These are phyloP conservation scores for Lithophane ornitopus DNA, from an alignment of 2,888 invertebrate genomes.

Conservation along the genomic window DNA sequence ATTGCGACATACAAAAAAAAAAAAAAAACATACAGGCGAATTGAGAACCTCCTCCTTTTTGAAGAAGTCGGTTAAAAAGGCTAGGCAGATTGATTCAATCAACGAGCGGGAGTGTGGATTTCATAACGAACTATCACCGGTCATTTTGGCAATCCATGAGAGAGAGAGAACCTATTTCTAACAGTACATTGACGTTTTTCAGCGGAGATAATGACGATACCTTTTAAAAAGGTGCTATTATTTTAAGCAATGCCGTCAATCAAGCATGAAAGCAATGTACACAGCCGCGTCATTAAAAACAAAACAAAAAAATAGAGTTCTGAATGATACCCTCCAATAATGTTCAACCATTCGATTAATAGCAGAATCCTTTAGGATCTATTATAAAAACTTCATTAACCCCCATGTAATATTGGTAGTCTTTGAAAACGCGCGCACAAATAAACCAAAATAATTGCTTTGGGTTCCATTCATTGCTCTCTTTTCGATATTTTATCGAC, in stretches of 20 bases:
- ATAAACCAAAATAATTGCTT: slow-evolving; percentile 54
- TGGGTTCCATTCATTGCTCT: slow-evolving; percentile 27
- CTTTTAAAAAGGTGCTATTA: too few relatives aligned
- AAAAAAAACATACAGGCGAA: too few relatives aligned
- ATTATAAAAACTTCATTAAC: slow-evolving; percentile 51
- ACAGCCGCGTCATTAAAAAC: slow-evolving; percentile 3
- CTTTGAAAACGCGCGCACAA: slow-evolving; percentile 45
- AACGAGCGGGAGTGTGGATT: too few relatives aligned
- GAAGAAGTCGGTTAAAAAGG: too few relatives aligned
- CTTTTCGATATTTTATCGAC: slow-evolving; percentile 37
- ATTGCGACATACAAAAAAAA: too few relatives aligned
- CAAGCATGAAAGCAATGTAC: background rate
- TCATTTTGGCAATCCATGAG: too few relatives aligned
- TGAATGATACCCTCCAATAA: slow-evolving; percentile 11
- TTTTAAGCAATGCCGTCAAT: slow-evolving; percentile 5
- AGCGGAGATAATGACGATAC: background rate
- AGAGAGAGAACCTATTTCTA: background rate
- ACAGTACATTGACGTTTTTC: background rate
- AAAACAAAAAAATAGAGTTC: background rate
- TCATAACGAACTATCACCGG: too few relatives aligned
- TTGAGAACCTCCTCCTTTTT: too few relatives aligned
- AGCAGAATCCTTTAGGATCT: slow-evolving; percentile 29
- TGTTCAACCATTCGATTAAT: slow-evolving; percentile 33
- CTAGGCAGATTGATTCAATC: too few relatives aligned
- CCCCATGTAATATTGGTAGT: slow-evolving; percentile 25